These are phyloP conservation scores for Odontamblyopus lacepedii DNA, from an alignment of 2,797 vertebrate species.

Conservation along the genomic window DNA sequence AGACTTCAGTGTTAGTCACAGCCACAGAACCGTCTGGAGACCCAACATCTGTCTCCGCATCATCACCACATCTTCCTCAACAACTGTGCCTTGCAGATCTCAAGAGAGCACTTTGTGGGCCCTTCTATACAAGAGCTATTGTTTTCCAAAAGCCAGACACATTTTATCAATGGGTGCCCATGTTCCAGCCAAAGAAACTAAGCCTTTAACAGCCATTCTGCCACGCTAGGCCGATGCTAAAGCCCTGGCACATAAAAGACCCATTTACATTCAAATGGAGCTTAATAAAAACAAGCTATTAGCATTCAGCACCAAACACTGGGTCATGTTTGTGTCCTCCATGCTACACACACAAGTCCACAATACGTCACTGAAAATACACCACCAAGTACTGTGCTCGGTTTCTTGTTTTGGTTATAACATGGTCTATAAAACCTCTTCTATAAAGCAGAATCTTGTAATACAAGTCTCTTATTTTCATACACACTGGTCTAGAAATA, in stretches of 20 bases:
- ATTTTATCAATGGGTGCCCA: slow-evolving; percentile 22
- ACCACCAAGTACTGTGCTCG: slow-evolving; percentile 3
- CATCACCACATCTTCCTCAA: slow-evolving; percentile 26
- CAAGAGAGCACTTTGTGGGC: slow-evolving; percentile 25
- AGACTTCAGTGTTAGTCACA: slow-evolving; percentile 20
- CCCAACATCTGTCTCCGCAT: slow-evolving; percentile 31
- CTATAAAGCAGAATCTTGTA: background rate
- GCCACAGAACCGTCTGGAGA: slow-evolving; percentile 13
- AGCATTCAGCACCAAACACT: slow-evolving; percentile 47
- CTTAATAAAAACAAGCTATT: slow-evolving; percentile 51
- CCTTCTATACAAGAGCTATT: slow-evolving; percentile 5
- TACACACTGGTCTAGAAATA: background rate
- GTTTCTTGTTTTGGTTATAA: slow-evolving; percentile 14
- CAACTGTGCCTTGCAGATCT: slow-evolving; percentile 9
- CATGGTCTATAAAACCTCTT: background rate
- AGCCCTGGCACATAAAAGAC: slow-evolving; percentile 25
- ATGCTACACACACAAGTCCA: slow-evolving; percentile 13
- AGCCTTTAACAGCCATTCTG: slow-evolving; percentile 31
- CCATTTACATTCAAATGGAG: slow-evolving; percentile 70
- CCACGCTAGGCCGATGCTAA: slow-evolving; percentile 9
- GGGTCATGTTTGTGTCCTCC: slow-evolving; percentile 32
- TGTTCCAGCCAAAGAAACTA: slow-evolving; percentile 33
- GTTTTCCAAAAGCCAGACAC: slow-evolving; percentile 27
- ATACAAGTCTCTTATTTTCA: background rate
- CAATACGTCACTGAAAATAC: slow-evolving; percentile 11